These are phyloP conservation scores for Oriolus oriolus DNA, from an alignment of 2,113 vertebrate genomes.

Conservation along the genomic window DNA sequence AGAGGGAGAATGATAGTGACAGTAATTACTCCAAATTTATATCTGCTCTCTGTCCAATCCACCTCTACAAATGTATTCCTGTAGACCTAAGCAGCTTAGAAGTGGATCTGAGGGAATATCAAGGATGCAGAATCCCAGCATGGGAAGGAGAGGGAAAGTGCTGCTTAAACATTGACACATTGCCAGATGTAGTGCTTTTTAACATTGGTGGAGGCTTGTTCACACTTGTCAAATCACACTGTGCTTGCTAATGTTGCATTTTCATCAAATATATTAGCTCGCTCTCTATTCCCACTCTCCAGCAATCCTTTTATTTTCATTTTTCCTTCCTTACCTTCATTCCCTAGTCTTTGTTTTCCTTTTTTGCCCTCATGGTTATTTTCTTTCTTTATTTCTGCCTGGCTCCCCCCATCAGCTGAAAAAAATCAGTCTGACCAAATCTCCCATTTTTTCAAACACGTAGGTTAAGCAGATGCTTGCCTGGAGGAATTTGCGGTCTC, in stretches of 20 bases:
- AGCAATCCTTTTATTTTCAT: not conserved
- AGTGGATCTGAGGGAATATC: constrained; percentile 27
- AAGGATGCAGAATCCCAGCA: constrained; percentile 40
- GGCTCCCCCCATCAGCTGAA: not conserved
- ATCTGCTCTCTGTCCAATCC: not conserved
- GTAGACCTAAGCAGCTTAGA: constrained; percentile 5
- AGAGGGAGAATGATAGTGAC: not conserved
- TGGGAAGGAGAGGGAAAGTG: constrained; percentile 42
- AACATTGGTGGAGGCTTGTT: constrained; percentile 62
- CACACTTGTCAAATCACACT: constrained; percentile 65
- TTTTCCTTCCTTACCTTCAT: not conserved
- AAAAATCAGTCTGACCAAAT: constrained; percentile 2
- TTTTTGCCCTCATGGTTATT: not conserved
- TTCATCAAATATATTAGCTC: constrained; percentile 20
- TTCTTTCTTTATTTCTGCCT: not conserved
- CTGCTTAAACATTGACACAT: constrained; percentile 49
- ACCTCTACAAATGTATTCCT: not conserved
- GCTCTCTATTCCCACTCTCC: not conserved
- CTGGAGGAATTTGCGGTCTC: constrained; percentile 24
- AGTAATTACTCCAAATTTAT: constrained; percentile 36
- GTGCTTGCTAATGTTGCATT: constrained; percentile 53
- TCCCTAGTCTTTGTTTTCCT: not conserved
- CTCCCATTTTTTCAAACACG: not conserved
- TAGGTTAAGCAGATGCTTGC: constrained; percentile 49
- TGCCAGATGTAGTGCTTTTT: constrained; percentile 65